Conservation (phyloP, 2,113 vertebrate species). For the Speoplatyrhinus poulsoni region DNA sequence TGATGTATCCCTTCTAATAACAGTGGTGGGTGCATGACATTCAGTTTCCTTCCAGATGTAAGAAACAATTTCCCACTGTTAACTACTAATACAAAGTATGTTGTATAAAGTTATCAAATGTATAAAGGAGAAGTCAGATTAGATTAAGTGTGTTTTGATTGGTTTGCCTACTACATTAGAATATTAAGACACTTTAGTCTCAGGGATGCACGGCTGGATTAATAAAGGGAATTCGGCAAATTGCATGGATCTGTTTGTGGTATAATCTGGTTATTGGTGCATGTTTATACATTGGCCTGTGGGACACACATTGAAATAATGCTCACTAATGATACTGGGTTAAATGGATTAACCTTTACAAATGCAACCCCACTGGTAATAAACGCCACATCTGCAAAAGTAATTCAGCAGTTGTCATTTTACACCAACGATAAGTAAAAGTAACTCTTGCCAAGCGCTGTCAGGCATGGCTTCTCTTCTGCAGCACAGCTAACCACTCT, state of each 20-base stretch:
- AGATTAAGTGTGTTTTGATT: neutral
- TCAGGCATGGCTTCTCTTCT: slow-evolving; percentile 3
- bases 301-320: slow-evolving; percentile 18
- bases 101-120: neutral
- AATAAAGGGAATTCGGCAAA: slow-evolving; percentile 39
- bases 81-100: neutral
- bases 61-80: neutral
- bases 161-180: slow-evolving; percentile 25
- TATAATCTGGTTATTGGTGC: slow-evolving; percentile 13
- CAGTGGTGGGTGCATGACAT: neutral
- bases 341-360: slow-evolving; percentile 38
- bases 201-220: slow-evolving; percentile 47
- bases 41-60: slow-evolving; percentile 5
- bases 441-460: neutral
- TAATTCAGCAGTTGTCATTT: slow-evolving; percentile 12
- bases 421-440: slow-evolving; percentile 11
- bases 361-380: neutral
- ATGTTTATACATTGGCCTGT: slow-evolving; percentile 7
- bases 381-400: slow-evolving; percentile 14
- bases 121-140: neutral
- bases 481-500: neutral
- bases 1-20: slow-evolving; percentile 38
- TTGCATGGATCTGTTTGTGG: slow-evolving; percentile 38
- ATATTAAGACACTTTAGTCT: slow-evolving; percentile 66
- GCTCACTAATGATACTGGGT: slow-evolving; percentile 24